A percentile compares a stretch with the other conserved stretches of the same genome.
Conservation (phyloP, 2,888 invertebrate species). For the Pheosia gnoma region DNA sequence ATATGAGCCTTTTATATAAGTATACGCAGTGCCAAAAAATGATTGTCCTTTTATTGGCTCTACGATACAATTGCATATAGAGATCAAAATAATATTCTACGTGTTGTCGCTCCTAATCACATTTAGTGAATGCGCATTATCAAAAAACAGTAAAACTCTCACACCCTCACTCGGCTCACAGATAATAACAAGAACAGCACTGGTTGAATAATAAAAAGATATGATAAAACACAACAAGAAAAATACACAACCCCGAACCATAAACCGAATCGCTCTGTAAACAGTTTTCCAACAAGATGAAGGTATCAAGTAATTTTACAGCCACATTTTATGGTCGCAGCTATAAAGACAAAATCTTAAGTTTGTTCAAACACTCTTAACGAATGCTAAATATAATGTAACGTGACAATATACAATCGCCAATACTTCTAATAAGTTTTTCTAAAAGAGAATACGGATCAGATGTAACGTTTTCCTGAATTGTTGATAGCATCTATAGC, state of each 20-base stretch:
- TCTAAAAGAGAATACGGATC: no score
- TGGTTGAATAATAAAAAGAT: constrained; percentile 2
- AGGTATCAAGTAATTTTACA: constrained; percentile 4
- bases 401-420: no score
- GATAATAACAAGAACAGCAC: constrained; percentile 1
- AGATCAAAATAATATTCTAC: not conserved
- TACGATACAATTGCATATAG: not conserved
- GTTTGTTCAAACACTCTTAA: not conserved
- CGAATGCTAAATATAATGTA: not conserved
- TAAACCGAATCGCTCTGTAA: not conserved
- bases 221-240: not conserved
- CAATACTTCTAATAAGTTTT: no score
- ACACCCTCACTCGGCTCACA: not conserved
- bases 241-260: not conserved
- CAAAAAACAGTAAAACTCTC: not conserved
- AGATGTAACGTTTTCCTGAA: no score
- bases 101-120: not conserved
- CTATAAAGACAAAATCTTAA: not conserved
- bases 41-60: not conserved
- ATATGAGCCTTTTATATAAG: not conserved
- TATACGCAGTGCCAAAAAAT: not conserved
- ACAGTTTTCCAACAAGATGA: not conserved
- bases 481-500: no score
- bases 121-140: not conserved
- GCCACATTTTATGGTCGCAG: not conserved